Conservation (phyloP, 2,888 invertebrate species). For the Ceraclea dissimilis region DNA sequence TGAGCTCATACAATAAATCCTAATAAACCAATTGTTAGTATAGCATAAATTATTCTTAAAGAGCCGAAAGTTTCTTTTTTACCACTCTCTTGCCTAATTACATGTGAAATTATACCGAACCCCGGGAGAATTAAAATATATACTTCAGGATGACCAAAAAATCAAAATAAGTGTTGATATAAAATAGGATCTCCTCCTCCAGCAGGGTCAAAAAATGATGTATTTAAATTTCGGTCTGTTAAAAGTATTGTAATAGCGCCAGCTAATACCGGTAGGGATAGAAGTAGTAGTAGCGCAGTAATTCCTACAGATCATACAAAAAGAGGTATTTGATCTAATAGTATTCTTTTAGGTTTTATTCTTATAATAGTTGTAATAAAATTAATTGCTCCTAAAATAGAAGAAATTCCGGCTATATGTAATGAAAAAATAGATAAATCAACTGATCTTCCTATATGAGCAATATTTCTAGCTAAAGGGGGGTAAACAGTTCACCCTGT, state of each 20-base stretch:
- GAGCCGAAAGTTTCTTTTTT: slow-evolving; percentile 68
- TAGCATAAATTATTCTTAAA: slow-evolving; percentile 77
- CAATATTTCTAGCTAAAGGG: slow-evolving; percentile 55
- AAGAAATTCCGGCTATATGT: slow-evolving; percentile 65
- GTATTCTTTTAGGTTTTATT: slow-evolving; percentile 55
- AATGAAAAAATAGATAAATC: slow-evolving; percentile 71
- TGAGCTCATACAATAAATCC: slow-evolving; percentile 82
- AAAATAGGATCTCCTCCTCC: slow-evolving; percentile 76
- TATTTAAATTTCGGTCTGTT: slow-evolving; percentile 74
- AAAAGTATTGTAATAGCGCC: slow-evolving; percentile 74
- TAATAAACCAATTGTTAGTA: slow-evolving; percentile 71
- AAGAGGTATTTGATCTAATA: slow-evolving; percentile 58
- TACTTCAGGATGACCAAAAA: slow-evolving; percentile 82
- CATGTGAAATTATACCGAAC: slow-evolving; percentile 75
- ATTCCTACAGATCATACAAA: slow-evolving; percentile 68
- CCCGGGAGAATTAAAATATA: slow-evolving; percentile 80
- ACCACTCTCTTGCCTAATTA: slow-evolving; percentile 65
- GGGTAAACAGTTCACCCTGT: slow-evolving; percentile 77
- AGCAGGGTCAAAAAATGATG: slow-evolving; percentile 71
- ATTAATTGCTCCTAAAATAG: slow-evolving; percentile 71
- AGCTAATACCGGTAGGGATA: slow-evolving; percentile 69
- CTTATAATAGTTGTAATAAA: slow-evolving; percentile 72
- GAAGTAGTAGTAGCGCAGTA: slow-evolving; percentile 55
- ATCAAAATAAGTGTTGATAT: slow-evolving; percentile 81
- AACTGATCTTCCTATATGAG: slow-evolving; percentile 59